Conservation (phyloP, 2,888 invertebrate genomes). For the Sialis fuliginosa region DNA sequence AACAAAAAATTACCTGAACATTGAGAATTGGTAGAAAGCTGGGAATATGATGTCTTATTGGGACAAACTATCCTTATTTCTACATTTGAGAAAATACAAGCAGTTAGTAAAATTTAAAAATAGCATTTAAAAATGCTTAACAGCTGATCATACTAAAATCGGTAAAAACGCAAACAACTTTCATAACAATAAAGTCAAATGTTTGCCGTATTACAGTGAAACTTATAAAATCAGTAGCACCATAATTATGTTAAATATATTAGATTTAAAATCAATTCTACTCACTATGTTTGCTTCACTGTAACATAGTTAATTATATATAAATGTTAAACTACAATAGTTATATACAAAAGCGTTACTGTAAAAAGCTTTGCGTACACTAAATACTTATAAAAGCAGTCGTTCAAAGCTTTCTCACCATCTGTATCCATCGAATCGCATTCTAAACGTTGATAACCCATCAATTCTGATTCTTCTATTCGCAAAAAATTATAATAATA, state of each 20-base stretch:
- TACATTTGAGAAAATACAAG: slow-evolving; percentile 22
- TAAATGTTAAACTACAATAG: too few species aligned
- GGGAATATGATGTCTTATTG: slow-evolving; percentile 50
- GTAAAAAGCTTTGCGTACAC: too few species aligned
- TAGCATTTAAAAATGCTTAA: neutral
- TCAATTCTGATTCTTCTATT: slow-evolving; percentile 15
- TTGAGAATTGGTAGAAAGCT: slow-evolving; percentile 55
- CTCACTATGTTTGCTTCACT: too few species aligned
- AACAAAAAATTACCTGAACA: slow-evolving; percentile 42
- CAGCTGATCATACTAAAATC: slow-evolving; percentile 5
- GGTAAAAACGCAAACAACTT: neutral
- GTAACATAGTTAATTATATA: too few species aligned
- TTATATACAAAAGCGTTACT: too few species aligned
- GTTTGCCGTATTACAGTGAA: neutral
- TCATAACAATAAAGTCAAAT: neutral
- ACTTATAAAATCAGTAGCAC: neutral
- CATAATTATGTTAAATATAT: too few species aligned
- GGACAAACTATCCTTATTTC: slow-evolving; percentile 64
- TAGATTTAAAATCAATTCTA: too few species aligned
- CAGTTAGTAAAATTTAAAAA: slow-evolving; percentile 1
- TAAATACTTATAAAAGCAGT: too few species aligned
- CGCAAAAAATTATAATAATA: slow-evolving; percentile 6
- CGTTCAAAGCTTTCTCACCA: slow-evolving; percentile 10
- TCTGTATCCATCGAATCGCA: slow-evolving; percentile 13
- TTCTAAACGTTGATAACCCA: slow-evolving; percentile 13